A percentile compares a stretch with the other conserved stretches of the same genome.
phyloP scores from a whole-genome alignment of 1,140 invertebrate genomes.

The Drosophila ercepeae region DNA sequence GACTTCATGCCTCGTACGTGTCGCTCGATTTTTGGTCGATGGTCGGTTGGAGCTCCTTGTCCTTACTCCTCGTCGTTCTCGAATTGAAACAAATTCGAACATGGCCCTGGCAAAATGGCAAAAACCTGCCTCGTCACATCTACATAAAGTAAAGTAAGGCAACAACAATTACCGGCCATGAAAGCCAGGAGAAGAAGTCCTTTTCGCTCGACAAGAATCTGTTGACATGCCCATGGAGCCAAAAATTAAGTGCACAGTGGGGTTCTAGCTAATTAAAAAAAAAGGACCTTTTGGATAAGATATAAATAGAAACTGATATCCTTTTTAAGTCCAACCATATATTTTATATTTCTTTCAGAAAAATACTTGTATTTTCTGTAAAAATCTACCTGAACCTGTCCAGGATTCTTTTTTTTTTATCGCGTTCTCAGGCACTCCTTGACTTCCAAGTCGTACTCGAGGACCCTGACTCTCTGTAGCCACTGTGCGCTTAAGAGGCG shows the following conservation, averaged over 20 bases:
- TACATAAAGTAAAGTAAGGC: constrained; percentile 46
- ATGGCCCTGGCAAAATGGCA: constrained; percentile 56
- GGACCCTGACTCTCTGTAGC: constrained; percentile 18
- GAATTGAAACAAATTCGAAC: constrained; percentile 81
- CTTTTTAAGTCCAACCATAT: too few relatives aligned
- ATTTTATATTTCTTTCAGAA: too few relatives aligned
- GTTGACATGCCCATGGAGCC: constrained; percentile 51
- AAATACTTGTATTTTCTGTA: too few relatives aligned
- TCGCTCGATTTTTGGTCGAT: constrained; percentile 15
- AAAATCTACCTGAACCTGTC: too few relatives aligned
- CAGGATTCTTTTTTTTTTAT: too few relatives aligned
- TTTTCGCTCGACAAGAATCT: constrained; percentile 25
- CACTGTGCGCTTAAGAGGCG: constrained; percentile 77
- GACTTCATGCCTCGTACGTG: constrained; percentile 77
- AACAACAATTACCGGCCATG: constrained; percentile 51
- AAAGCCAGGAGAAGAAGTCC: constrained; percentile 17
- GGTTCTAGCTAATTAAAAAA: background rate
- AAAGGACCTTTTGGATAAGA: too few relatives aligned
- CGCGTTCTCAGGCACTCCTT: constrained; percentile 24
- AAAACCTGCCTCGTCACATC: constrained; percentile 51
- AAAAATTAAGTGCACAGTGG: constrained; percentile 52
- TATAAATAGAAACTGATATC: too few relatives aligned
- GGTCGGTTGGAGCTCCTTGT: background rate
- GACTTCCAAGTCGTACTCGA: constrained; percentile 31
- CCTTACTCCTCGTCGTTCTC: background rate